Evolutionary conservation across 2,113 vertebrate genomes (phyloP).

Genomic region (Odontophorus gujanensis): DNA sequence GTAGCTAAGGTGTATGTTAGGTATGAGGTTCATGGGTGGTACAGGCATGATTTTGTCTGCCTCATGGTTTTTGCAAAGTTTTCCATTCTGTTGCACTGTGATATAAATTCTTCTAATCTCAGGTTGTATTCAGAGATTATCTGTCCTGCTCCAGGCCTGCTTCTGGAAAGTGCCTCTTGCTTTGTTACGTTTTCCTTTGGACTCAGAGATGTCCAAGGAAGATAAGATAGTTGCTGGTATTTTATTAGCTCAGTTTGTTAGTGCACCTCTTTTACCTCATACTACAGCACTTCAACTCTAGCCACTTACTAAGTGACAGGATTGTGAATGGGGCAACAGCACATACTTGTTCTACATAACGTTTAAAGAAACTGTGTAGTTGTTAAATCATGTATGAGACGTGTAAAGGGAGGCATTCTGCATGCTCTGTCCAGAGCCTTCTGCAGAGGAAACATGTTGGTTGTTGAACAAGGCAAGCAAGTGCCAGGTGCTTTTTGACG

Average conservation of each 20-base stretch:
- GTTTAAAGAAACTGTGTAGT: not conserved
- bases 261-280: not conserved
- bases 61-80: not conserved
- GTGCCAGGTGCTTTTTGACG: not conserved
- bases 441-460: not conserved
- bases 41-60: not conserved
- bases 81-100: rapidly evolving
- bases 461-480: not conserved
- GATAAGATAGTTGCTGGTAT: not conserved
- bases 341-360: not conserved
- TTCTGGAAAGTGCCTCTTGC: not conserved
- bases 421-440: not conserved
- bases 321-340: not conserved
- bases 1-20: not conserved
- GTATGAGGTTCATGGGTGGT: rapidly evolving
- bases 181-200: not conserved
- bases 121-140: not conserved
- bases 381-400: not conserved
- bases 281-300: not conserved
- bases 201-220: rapidly evolving
- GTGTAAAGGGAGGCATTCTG: rapidly evolving
- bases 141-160: not conserved
- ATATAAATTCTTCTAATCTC: not conserved
- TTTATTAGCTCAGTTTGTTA: not conserved
- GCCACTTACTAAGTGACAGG: too few species aligned